phyloP scores from a whole-genome alignment of 2,888 invertebrate species.

The Epinotia demarniana region DNA sequence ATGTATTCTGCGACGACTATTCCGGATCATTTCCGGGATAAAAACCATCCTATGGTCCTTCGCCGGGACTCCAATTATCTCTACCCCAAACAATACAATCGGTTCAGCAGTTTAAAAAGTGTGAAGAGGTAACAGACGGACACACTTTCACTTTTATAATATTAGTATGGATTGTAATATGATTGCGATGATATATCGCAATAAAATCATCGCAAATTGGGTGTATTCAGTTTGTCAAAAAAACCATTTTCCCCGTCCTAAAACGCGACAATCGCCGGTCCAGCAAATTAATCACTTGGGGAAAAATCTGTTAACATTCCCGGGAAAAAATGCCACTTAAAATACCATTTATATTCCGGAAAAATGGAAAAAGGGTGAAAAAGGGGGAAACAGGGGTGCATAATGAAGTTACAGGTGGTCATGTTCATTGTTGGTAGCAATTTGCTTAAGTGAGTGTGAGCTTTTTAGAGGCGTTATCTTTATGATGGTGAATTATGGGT shows the following conservation, averaged over 20 bases:
- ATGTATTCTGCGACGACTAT: too few species aligned
- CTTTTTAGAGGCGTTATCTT: constrained; percentile 14
- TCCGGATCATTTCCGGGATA: too few species aligned
- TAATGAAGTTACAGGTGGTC: constrained; percentile 39
- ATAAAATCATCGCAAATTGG: too few species aligned
- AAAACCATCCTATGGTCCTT: too few species aligned
- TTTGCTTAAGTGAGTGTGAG: constrained; percentile 31
- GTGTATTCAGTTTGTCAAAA: not conserved
- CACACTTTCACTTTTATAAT: too few species aligned
- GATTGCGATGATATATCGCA: too few species aligned
- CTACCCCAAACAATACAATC: too few species aligned
- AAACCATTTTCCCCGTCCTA: constrained; percentile 6
- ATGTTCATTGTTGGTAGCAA: constrained; percentile 27
- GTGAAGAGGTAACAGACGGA: too few species aligned
- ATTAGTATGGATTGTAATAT: too few species aligned
- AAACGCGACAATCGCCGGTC: not conserved
- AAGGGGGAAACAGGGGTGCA: constrained; percentile 45
- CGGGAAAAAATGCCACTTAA: constrained; percentile 54
- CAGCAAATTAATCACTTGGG: constrained; percentile 53
- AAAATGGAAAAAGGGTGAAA: constrained; percentile 38
- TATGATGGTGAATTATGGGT: constrained; percentile 11
- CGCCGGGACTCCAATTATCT: too few species aligned
- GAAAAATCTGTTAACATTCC: constrained; percentile 46
- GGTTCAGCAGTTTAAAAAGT: too few species aligned
- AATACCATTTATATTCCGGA: constrained; percentile 53